Evolutionary conservation across 2,113 vertebrate genomes (phyloP), one percentile per base, ranked within the genome.

Genomic region (Anguilla rostrata): DNA sequence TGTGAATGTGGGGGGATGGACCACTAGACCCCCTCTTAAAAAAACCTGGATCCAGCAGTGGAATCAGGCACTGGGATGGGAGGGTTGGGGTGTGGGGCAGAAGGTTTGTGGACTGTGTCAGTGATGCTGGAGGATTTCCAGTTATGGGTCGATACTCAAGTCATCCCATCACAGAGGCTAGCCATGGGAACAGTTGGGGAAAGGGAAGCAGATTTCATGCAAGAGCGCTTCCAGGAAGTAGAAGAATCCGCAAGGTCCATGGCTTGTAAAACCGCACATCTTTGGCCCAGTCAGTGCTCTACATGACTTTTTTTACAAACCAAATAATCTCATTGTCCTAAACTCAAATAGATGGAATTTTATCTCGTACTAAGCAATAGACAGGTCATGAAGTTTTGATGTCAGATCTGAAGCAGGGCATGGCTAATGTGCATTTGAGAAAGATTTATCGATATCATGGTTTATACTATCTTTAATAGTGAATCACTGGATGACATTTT

Each of bases 131-230:
- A 87, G 88, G 85, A 91, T 56, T 86, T 81, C 29, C 53, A 29
- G 88, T 87, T 89, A 86, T 87, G 89, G 91, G 90, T 88, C 89
- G 53, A 78, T 43, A 86, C 84, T 78, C 57, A 81, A 85, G 81
- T 86, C 86, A 88, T 88, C 84, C 85, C 87, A 88, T 89, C 90
- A 88, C 85, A 90, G 84, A 85, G 81, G 85, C 85, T 78, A 83
- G 85, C 88, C 90, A 91, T 92, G 92, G 90, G 93, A 94, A 91
- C 90, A 86, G 84, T 89, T 85, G 81, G 60, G 82, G 26, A 78
- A 80, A 43, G 71, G 87, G 88, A 90, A 89, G 87, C 86, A 88
- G 87, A 41, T 88, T 89, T 90, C 89, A 93, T 87, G 87, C 87
- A 79, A 86, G 90, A 89, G 46, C 82, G 88, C 80, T 89, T 85